These are phyloP conservation scores for Euura saliciscinereae DNA, from an alignment of 1,140 invertebrate species.

Conservation along the genomic window DNA sequence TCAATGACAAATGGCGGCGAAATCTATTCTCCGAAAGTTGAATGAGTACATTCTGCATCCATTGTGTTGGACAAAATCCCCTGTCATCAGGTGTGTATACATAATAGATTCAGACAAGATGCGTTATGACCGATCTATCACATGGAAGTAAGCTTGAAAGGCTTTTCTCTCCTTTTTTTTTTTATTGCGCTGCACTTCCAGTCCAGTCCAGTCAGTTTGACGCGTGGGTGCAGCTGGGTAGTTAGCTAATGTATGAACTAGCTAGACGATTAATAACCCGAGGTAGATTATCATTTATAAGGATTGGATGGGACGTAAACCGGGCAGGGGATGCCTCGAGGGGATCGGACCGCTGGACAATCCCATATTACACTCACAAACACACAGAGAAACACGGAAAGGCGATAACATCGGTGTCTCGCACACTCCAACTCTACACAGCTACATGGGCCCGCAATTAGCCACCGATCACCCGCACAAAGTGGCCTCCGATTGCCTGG, in stretches of 20 bases:
- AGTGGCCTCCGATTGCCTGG: not conserved
- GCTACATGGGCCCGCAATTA: not conserved
- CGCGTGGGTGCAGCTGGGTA: not conserved
- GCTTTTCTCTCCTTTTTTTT: too few relatives aligned
- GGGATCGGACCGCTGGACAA: not conserved
- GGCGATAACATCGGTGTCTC: not conserved
- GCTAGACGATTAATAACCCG: not conserved
- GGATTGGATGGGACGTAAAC: not conserved
- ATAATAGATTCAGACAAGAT: too few relatives aligned
- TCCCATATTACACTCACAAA: not conserved
- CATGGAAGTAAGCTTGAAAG: too few relatives aligned
- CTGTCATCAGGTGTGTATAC: too few relatives aligned
- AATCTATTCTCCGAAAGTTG: too few relatives aligned
- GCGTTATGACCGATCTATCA: too few relatives aligned
- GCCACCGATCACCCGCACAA: slow-evolving; percentile 3
- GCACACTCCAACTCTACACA: not conserved
- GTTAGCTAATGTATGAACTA: not conserved
- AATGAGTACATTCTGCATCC: too few relatives aligned
- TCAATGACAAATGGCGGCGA: too few relatives aligned
- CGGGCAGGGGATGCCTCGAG: not conserved
- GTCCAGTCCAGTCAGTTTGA: too few relatives aligned
- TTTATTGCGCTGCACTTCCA: too few relatives aligned
- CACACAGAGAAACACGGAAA: not conserved
- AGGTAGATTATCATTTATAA: slow-evolving; percentile 6
- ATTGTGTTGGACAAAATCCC: too few relatives aligned